Evolutionary conservation across 35 echinoderm and acorn worm genomes (phyloP).

Genomic region (Antedon bifida): DNA sequence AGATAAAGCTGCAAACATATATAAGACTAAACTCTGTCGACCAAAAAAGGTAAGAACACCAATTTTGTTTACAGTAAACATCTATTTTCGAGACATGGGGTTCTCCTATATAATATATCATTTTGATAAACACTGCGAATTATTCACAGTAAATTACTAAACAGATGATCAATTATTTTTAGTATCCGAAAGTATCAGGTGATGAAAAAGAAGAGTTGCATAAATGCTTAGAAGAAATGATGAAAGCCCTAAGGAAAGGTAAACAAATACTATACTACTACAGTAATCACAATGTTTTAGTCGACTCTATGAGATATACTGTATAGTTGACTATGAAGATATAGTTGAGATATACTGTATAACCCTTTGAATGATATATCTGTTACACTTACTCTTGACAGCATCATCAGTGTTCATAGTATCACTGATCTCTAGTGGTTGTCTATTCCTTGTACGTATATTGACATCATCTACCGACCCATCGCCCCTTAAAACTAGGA

Average conservation of each 20-base stretch:
- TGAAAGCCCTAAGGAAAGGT: neutral
- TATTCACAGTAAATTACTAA: too few species aligned
- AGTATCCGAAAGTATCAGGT: neutral
- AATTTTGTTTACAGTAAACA: too few species aligned
- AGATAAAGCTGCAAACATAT: neutral
- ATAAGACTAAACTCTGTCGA: conserved; percentile 4
- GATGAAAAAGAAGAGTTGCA: neutral
- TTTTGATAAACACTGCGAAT: too few species aligned
- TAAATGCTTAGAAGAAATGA: neutral
- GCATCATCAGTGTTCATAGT: neutral
- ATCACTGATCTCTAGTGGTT: neutral
- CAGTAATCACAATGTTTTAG: too few species aligned
- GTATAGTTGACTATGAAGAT: too few species aligned
- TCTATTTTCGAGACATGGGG: too few species aligned
- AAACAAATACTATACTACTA: too few species aligned
- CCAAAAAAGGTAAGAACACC: neutral
- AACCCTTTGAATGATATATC: too few species aligned
- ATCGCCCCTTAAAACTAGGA: neutral
- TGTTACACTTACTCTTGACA: neutral
- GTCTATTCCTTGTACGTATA: neutral
- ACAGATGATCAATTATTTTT: too few species aligned
- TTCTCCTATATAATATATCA: too few species aligned
- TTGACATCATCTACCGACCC: neutral
- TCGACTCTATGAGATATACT: too few species aligned
- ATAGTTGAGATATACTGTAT: too few species aligned